Conservation (phyloP, 2,888 invertebrate species). For the Psylliodes chrysocephalus region DNA sequence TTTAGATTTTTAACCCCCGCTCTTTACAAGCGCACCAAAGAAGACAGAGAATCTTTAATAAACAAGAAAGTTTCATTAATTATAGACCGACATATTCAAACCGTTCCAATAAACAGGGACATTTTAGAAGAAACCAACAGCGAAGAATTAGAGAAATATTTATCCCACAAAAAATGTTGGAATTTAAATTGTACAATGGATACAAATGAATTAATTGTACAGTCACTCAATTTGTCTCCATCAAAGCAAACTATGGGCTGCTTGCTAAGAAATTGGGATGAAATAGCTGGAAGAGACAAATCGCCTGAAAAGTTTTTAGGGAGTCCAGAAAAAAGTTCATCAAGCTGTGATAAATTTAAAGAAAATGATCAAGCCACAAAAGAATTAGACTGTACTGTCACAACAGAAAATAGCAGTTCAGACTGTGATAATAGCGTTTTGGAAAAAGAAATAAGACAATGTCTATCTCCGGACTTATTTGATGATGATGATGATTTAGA, state of each 20-base stretch:
- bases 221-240: slow-evolving; percentile 58
- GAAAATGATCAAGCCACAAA: not conserved
- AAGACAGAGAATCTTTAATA: slow-evolving; percentile 57
- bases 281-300: slow-evolving; percentile 72
- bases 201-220: not conserved
- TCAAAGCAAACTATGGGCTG: slow-evolving; percentile 62
- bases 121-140: slow-evolving; percentile 32
- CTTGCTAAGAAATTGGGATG: slow-evolving; percentile 71
- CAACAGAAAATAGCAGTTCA: not conserved
- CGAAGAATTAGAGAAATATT: slow-evolving; percentile 37
- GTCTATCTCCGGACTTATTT: slow-evolving; percentile 58
- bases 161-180: slow-evolving; percentile 12
- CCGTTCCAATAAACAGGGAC: not conserved
- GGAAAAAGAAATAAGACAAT: slow-evolving; percentile 11
- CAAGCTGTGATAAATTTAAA: not conserved
- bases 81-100: slow-evolving; percentile 41
- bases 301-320: slow-evolving; percentile 63
- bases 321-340: too few species aligned
- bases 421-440: too few species aligned
- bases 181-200: not conserved
- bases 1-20: slow-evolving; percentile 59
- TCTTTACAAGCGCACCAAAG: slow-evolving; percentile 55
- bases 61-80: slow-evolving; percentile 56
- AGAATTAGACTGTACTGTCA: not conserved
- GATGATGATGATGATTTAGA: slow-evolving; percentile 47